Evolutionary conservation across 2,113 vertebrate species (phyloP).

Genomic region (Lophochroa leadbeateri): DNA sequence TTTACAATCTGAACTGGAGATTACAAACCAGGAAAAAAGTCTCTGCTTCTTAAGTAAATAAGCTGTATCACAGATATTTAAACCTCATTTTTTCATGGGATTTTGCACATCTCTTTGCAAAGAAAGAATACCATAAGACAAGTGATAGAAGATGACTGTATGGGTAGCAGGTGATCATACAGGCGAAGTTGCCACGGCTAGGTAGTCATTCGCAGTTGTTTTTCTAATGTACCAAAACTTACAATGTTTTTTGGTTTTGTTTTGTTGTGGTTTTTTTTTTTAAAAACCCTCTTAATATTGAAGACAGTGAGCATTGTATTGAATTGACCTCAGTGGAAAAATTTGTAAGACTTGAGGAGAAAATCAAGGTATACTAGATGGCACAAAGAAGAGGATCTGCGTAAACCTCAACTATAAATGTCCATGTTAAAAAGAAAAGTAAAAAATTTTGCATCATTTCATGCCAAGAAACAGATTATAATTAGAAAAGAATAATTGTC

Average conservation of each 20-base stretch:
- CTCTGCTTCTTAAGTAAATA: neutral
- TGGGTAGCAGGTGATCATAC: neutral
- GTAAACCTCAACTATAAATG: neutral
- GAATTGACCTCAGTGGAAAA: neutral
- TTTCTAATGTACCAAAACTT: neutral
- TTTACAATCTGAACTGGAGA: neutral
- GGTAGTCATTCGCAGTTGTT: neutral
- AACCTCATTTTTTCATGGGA: neutral
- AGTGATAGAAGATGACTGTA: neutral
- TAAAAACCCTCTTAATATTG: neutral
- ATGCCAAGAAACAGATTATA: neutral
- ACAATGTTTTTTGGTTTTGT: neutral
- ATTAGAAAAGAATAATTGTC: neutral
- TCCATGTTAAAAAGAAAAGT: neutral
- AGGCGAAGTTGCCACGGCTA: neutral
- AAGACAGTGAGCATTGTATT: neutral
- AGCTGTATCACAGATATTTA: neutral
- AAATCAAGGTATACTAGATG: neutral
- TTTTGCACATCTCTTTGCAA: neutral
- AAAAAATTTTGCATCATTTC: neutral
- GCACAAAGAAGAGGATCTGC: neutral
- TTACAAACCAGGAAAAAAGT: neutral
- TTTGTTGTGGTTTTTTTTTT: neutral
- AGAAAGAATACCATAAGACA: neutral
- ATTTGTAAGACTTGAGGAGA: neutral